Conservation (phyloP, 2,113 vertebrate species). For the Oryzias curvinotus region DNA sequence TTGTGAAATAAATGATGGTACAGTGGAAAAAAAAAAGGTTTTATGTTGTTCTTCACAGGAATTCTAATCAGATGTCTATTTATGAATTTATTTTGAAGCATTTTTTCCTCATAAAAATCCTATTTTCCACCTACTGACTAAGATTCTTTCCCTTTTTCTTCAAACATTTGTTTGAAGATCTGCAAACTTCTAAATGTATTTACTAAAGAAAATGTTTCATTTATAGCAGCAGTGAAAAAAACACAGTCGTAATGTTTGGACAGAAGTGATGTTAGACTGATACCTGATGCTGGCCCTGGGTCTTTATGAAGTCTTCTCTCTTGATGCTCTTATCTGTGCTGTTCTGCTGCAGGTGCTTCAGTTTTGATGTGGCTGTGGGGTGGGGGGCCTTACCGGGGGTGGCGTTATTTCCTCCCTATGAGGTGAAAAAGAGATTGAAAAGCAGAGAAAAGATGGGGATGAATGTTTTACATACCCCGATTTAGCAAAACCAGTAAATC, state of each 20-base stretch:
- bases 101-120: no score
- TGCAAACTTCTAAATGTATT: no score
- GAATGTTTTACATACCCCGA: not conserved
- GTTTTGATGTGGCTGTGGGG: slow-evolving; percentile 84
- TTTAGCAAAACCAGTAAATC: no score
- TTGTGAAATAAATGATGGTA: no score
- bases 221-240: not conserved
- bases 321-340: slow-evolving; percentile 90
- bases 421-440: slow-evolving; percentile 9
- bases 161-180: no score
- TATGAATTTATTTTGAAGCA: no score
- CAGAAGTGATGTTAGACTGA: not conserved
- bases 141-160: no score
- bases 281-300: slow-evolving; percentile 96
- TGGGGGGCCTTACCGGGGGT: slow-evolving; percentile 83
- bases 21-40: no score
- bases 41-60: no score
- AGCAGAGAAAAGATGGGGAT: slow-evolving; percentile 10
- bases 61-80: no score
- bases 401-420: slow-evolving; percentile 67
- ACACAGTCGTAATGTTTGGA: not conserved
- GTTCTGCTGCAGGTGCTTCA: slow-evolving; percentile 90
- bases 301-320: slow-evolving; percentile 89
- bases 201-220: not conserved
- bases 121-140: no score